A percentile compares a stretch with the other conserved stretches of the same genome.
phyloP scores from a whole-genome alignment of 1,140 invertebrate species.

The Phenacoccus solenopsis region DNA sequence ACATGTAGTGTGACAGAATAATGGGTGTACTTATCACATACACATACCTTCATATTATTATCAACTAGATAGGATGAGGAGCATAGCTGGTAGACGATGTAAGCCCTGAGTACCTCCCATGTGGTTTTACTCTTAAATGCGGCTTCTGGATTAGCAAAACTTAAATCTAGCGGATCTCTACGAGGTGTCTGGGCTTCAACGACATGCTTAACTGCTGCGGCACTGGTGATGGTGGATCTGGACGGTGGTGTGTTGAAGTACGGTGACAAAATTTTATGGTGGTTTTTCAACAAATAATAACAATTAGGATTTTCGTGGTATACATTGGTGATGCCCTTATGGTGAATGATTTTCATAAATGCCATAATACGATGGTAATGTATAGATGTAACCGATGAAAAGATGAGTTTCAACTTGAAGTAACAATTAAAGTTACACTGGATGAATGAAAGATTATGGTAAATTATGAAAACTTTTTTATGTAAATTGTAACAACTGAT shows the following conservation, averaged over 20 bases:
- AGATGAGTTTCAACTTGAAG: not conserved
- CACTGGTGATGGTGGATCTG: not conserved
- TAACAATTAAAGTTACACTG: not conserved
- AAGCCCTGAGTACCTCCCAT: constrained; percentile 78
- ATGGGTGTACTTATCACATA: too few relatives aligned
- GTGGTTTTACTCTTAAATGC: constrained; percentile 92
- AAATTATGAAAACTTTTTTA: not conserved
- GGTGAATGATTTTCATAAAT: not conserved
- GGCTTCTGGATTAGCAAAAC: constrained; percentile 66
- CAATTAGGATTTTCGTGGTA: not conserved
- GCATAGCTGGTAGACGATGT: constrained; percentile 87
- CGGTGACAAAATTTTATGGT: not conserved
- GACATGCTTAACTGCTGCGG: not conserved
- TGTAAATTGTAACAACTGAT: not conserved
- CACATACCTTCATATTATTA: constrained; percentile 82
- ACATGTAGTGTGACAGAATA: too few relatives aligned
- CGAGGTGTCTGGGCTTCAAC: not conserved
- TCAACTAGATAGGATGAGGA: constrained; percentile 79
- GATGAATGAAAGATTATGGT: not conserved
- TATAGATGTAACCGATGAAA: not conserved
- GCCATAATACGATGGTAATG: not conserved
- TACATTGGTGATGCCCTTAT: not conserved
- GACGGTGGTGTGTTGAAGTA: not conserved
- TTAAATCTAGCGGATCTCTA: constrained; percentile 69
- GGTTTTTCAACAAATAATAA: not conserved